These are phyloP conservation scores for Gracilinanus agilis DNA, from an alignment of 2,113 vertebrate genomes.

Conservation along the genomic window DNA sequence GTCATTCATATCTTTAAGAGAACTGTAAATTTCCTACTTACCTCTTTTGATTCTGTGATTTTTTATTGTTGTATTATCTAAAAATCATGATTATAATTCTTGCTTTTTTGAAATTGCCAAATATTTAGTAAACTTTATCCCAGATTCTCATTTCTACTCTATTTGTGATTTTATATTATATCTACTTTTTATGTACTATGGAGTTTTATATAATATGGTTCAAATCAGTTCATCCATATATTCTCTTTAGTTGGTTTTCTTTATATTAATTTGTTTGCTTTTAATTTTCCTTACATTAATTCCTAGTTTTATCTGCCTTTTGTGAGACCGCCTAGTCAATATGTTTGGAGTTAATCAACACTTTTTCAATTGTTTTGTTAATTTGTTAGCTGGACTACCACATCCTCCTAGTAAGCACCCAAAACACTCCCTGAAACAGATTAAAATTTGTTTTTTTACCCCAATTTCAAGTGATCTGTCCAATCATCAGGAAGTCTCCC, in stretches of 20 bases:
- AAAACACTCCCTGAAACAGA: not conserved
- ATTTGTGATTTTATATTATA: too few species aligned
- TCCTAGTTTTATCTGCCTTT: not conserved
- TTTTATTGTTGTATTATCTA: too few species aligned
- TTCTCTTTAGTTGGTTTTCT: not conserved
- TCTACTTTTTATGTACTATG: not conserved
- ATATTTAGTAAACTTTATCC: too few species aligned
- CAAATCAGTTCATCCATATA: not conserved
- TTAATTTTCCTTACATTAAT: too few species aligned
- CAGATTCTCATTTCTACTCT: too few species aligned
- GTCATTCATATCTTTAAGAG: too few species aligned
- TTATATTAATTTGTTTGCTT: not conserved
- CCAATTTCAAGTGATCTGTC: not conserved
- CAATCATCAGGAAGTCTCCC: not conserved
- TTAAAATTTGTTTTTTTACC: not conserved
- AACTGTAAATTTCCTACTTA: too few species aligned
- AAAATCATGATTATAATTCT: too few species aligned
- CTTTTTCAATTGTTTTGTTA: not conserved
- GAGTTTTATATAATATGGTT: not conserved
- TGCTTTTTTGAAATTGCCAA: too few species aligned
- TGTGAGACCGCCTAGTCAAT: not conserved
- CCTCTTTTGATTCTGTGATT: too few species aligned
- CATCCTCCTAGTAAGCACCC: not conserved
- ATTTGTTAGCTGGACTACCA: not conserved
- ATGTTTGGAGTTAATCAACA: not conserved